phyloP scores from a whole-genome alignment of 1,140 invertebrate genomes.

The Camponotus vicinus region DNA sequence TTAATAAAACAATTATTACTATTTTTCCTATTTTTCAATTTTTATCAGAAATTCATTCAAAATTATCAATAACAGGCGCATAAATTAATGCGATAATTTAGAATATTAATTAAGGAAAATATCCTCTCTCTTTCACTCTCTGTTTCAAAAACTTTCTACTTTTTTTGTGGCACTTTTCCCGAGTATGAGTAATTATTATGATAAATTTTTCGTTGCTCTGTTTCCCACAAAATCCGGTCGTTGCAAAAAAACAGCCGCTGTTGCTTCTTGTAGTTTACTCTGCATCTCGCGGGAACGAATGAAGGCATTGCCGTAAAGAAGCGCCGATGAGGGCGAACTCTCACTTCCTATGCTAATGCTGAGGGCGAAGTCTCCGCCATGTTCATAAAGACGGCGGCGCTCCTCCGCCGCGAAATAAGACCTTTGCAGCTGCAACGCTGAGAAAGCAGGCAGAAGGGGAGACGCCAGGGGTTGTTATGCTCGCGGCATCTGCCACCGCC shows the following conservation, averaged over 20 bases:
- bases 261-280: slow-evolving; percentile 42
- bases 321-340: slow-evolving; percentile 37
- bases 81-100: background rate
- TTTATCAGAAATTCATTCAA: background rate
- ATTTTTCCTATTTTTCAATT: background rate
- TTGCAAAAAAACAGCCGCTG: slow-evolving; percentile 46
- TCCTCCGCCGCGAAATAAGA: slow-evolving; percentile 75
- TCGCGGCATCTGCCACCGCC: slow-evolving; percentile 78
- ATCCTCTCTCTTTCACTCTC: background rate
- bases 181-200: slow-evolving; percentile 19
- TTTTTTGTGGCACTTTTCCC: background rate
- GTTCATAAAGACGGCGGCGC: slow-evolving; percentile 75
- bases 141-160: background rate
- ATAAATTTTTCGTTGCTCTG: slow-evolving; percentile 52
- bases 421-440: slow-evolving; percentile 16
- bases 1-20: background rate
- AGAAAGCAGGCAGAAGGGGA: background rate
- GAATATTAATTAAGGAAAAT: too few species aligned
- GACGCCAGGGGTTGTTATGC: slow-evolving; percentile 73
- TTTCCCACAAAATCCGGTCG: slow-evolving; percentile 19
- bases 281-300: background rate
- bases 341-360: slow-evolving; percentile 74
- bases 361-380: slow-evolving; percentile 41
- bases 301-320: slow-evolving; percentile 49
- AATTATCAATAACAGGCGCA: background rate